Base-by-base conservation (phyloP, 2,113 vertebrate genomes). In the Gasterosteus aculeatus region DNA sequence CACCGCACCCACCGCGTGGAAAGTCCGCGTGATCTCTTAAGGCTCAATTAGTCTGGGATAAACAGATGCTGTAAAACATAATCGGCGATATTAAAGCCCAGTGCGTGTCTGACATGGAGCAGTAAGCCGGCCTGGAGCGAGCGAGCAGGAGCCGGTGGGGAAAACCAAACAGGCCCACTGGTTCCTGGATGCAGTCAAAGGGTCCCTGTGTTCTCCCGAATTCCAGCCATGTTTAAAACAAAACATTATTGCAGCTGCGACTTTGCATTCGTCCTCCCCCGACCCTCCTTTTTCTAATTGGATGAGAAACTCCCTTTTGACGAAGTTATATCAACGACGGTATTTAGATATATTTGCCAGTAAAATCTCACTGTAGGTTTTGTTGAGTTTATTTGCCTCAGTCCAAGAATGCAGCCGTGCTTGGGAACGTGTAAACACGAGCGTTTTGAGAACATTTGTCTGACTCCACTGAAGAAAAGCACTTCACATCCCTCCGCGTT, bases 171-270 rank as follows among this genome's bases (percentile, higher is more conserved):
- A 85, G 65, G 73, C 86, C 61, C 61, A 75, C 77, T 84, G 86
- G 84, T 84, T 78, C 85, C 85, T 87, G 51, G 75, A 82, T 65
- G 84, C 59, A 80, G 63, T 94, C 91, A 94, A 94, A 93, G 92
- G 88, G 89, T 86, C 90, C 76, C 90, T 91, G 92, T 94, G 92
- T 95, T 93, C 90, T 79, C 75, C 72, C 18, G 44, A 80, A 93
- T 90, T 92, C 91, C 89, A 92, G 92, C 91, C 75, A 75, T 47
- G 39, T 85, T 91, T 92, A 82, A 93, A 94, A 93, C 91, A 92
- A 92, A 93, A 94, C 90, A 93, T 93, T 93, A 93, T 93, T 92
- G 85, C 91, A 92, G 90, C 89, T 92, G 90, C 46, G 19, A 81
- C 88, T 88, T 85, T 75, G 68, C 92, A 82, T 87, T 83, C 49